Conservation (phyloP, 2,797 vertebrate species). For the Aythya fuligula region DNA sequence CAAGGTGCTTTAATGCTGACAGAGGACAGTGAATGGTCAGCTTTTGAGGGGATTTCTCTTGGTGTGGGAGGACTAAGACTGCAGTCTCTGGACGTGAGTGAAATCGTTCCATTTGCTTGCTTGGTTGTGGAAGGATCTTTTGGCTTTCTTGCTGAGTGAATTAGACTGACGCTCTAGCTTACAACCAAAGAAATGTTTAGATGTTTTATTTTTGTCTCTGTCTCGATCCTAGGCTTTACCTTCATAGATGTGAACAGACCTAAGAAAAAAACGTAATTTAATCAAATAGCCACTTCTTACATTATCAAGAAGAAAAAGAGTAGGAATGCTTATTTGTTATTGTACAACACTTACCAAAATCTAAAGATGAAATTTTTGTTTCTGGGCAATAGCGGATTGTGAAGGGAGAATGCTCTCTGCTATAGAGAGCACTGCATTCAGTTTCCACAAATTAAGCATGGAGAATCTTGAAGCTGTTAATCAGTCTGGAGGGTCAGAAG, state of each 20-base stretch:
- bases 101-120: not conserved
- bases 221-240: not conserved
- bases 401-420: not conserved
- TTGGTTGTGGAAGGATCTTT: not conserved
- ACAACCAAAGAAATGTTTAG: not conserved
- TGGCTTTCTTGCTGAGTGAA: fast-evolving
- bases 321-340: not conserved
- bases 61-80: not conserved
- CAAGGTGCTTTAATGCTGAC: not conserved
- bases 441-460: not conserved
- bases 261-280: not conserved
- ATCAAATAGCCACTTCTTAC: not conserved
- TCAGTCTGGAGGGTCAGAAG: not conserved
- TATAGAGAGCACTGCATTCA: not conserved
- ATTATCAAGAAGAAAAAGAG: not conserved
- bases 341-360: not conserved
- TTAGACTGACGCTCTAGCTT: not conserved
- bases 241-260: not conserved
- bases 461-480: not conserved
- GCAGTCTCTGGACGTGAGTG: not conserved
- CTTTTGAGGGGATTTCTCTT: not conserved
- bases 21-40: not conserved
- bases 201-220: not conserved
- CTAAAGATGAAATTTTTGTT: not conserved
- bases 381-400: not conserved